phyloP scores from a whole-genome alignment of 1,140 invertebrate species.

The Halictus rubicundus region DNA sequence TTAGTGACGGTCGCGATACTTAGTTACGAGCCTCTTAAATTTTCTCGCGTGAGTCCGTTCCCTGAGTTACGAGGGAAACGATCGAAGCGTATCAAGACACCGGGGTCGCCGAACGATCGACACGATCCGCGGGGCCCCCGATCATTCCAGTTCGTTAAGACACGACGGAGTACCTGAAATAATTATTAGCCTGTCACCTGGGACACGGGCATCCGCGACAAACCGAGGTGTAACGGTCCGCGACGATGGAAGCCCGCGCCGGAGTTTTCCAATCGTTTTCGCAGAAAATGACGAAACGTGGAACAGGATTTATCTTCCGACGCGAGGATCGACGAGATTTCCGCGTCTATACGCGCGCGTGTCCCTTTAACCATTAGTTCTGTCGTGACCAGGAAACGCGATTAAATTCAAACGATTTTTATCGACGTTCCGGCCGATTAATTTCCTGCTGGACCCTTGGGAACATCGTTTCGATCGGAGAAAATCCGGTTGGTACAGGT shows the following conservation, averaged over 20 bases:
- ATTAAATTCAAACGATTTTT: slow-evolving; percentile 1
- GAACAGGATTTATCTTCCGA: slow-evolving; percentile 23
- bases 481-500: background rate
- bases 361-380: slow-evolving; percentile 26
- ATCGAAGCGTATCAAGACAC: slow-evolving; percentile 20
- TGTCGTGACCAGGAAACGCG: background rate
- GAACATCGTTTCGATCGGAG: background rate
- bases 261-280: background rate
- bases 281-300: slow-evolving; percentile 29
- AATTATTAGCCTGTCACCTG: slow-evolving; percentile 28
- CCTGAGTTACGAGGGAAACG: background rate
- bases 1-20: background rate
- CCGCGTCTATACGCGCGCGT: background rate
- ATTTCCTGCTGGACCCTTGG: background rate
- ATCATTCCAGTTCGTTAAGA: slow-evolving; percentile 31
- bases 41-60: slow-evolving; percentile 6
- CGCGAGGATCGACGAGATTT: background rate
- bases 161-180: slow-evolving; percentile 7
- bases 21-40: slow-evolving; percentile 20
- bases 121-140: background rate
- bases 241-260: slow-evolving; percentile 12
- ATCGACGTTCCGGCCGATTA: background rate
- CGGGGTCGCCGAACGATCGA: slow-evolving; percentile 1
- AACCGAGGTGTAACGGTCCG: slow-evolving; percentile 31
- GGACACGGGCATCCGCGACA: slow-evolving; percentile 13